Conservation (phyloP, 2,888 invertebrate genomes). For the Escarpia spicata region DNA sequence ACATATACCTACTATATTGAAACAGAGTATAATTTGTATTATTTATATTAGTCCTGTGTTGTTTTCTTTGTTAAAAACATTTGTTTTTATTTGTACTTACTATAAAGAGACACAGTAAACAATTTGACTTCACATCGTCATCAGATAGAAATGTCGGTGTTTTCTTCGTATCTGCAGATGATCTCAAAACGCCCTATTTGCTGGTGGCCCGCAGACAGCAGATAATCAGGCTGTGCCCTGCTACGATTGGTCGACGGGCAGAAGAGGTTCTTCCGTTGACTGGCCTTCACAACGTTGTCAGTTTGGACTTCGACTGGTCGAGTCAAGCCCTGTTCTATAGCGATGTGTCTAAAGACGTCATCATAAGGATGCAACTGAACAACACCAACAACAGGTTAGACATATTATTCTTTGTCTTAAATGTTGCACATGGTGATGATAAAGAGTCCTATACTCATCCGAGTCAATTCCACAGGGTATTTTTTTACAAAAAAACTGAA, state of each 20-base stretch:
- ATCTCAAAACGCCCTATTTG: conserved; percentile 1
- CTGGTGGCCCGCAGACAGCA: neutral
- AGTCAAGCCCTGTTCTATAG: neutral
- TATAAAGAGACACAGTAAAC: too few species aligned
- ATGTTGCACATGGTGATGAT: neutral
- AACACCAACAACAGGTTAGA: neutral
- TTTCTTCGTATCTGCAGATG: neutral
- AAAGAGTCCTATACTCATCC: neutral
- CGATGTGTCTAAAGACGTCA: neutral
- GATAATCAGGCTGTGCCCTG: neutral
- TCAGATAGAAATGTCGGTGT: neutral
- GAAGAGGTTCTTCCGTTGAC: neutral
- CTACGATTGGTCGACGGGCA: neutral
- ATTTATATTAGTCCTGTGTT: too few species aligned
- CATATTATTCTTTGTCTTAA: neutral
- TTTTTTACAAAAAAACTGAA: too few species aligned
- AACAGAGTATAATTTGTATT: too few species aligned
- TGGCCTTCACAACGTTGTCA: neutral
- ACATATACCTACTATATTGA: too few species aligned
- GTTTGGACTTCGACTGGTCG: neutral
- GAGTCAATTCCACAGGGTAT: neutral
- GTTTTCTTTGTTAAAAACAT: too few species aligned
- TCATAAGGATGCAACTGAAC: neutral
- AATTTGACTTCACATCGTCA: too few species aligned
- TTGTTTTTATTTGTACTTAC: too few species aligned